A percentile compares a stretch with the other conserved stretches of the same genome.
These are phyloP conservation scores for Phrynocephalus guinanensis DNA, from an alignment of 2,797 vertebrate genomes.

Conservation along the genomic window DNA sequence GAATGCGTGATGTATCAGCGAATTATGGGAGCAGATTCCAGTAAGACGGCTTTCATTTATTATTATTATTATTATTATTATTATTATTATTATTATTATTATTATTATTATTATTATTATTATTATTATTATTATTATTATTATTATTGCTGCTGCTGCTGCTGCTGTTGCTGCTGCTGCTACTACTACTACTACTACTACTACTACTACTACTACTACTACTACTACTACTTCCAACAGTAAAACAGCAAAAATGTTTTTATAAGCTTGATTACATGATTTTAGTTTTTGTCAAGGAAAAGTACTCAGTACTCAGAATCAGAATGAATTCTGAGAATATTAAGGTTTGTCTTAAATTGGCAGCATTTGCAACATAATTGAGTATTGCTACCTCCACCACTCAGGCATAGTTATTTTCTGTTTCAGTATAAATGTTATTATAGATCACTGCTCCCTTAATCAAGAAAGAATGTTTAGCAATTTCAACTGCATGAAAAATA, in stretches of 20 bases:
- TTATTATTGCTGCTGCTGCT: too few species aligned
- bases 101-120: too few species aligned
- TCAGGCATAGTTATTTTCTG: neutral
- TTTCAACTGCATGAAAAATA: neutral
- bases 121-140: too few species aligned
- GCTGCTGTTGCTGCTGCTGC: too few species aligned
- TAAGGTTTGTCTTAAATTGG: conserved; percentile 50
- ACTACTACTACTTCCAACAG: too few species aligned
- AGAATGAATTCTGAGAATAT: conserved; percentile 41
- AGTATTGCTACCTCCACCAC: neutral
- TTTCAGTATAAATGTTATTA: neutral
- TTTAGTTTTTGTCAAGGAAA: conserved; percentile 59
- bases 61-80: too few species aligned
- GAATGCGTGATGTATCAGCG: too few species aligned
- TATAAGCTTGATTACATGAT: conserved; percentile 23
- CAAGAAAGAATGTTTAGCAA: neutral
- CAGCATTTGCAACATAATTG: conserved; percentile 20
- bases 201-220: too few species aligned
- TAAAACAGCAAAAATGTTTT: conserved; percentile 39
- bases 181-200: too few species aligned
- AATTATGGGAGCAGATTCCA: too few species aligned
- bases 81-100: too few species aligned
- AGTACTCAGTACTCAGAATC: conserved; percentile 48
- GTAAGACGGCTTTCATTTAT: too few species aligned
- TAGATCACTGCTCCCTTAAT: neutral